Base-by-base conservation (phyloP, 2,888 invertebrate species). In the Lacanobia oleracea region DNA sequence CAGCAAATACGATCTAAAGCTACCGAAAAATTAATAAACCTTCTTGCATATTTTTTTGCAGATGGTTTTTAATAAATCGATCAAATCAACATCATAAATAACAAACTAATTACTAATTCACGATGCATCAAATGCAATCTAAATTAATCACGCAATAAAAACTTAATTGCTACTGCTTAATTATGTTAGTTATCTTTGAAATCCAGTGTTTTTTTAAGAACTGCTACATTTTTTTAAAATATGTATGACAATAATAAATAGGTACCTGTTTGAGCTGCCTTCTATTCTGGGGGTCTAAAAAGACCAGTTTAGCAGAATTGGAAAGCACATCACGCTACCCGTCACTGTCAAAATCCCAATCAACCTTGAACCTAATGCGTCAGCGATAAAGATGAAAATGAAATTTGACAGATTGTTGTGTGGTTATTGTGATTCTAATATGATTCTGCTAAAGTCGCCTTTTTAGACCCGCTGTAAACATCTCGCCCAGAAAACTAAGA, bases 61-160 rank as follows among this genome's bases (percentile, higher is more conserved):
- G 2, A 16, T 37, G 54, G 0, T 37, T 21, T n/a, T 6, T 9
- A 23, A 9, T 45, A 53, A 23, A 53, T n/a, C 21, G 10, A 53
- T 16, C n/a, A 12, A 57, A 63, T 21, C 23, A 12, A 23, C 5
- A 59, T 70, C 14, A 54, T 71, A 72, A 60, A 74, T 60, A 43
- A 72, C n/a, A 54, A 53, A 27, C 27, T 59, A 33, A 48, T 73
- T 14, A 60, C 33, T 33, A 53, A 78, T 59, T 59, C 18, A 73
- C 45, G 73, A 63, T 53, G 50, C 75, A 75, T 60, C 37, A 50
- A 50, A 79, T 64, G 37, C 74, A 37, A 54, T 60, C 50, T 37
- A 37, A 64, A 74, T 50, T 60, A 75, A 74, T 79, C 18, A 37
- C 5, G 21, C 21, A 37, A 40, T 74, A 64, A 74, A 63, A 74